Evolutionary conservation across 2,113 vertebrate genomes (phyloP), one percentile per base, ranked within the genome.

Genomic region (Periophthalmodon schlosseri): DNA sequence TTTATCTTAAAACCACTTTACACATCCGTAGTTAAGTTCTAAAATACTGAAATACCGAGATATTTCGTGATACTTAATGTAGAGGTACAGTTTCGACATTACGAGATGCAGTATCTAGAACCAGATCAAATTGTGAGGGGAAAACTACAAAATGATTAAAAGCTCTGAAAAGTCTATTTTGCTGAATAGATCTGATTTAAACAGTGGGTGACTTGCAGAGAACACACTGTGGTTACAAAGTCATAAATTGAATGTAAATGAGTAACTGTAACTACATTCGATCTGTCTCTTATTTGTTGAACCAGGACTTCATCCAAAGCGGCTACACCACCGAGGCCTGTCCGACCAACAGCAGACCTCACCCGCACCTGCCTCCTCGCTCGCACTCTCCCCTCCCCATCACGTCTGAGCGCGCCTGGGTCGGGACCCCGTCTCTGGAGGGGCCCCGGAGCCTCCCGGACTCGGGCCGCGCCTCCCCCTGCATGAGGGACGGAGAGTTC

Each of bases 391-490:
- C 93, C 33, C 81, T 92, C 46, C 93, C 93, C 47, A 84, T 91
- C 91, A 54, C 86, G 33, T 78, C 91, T 0, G 96, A 97, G n/a
- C 93, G 86, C 89, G 95, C 95, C 86, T 96, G 87, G 95, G 94
- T 85, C 0, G 91, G 87, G 11, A 93, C 91, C 3, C 91, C 89
- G 0, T 93, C 92, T 8, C 74, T 91, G 68, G 97, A 84, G 94
- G 96, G 96, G n/a, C 96, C 96, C 15, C 95, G 96, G 49, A 99
- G 97, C 91, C 95, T 98, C 80, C 97, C 98, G 0, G 96, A 99
- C 89, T 97, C 97, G 0, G 96, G 96, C 73, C 94, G 96, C 2
- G 95, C 96, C 49, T 98, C 98, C 1, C 97, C 97, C 21, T 97
- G 97, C 91, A 95, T 95, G 86, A 93, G 96, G 20, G 98, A 99